These are phyloP conservation scores for Amia ocellicauda DNA, from an alignment of 2,113 vertebrate species.

Conservation along the genomic window DNA sequence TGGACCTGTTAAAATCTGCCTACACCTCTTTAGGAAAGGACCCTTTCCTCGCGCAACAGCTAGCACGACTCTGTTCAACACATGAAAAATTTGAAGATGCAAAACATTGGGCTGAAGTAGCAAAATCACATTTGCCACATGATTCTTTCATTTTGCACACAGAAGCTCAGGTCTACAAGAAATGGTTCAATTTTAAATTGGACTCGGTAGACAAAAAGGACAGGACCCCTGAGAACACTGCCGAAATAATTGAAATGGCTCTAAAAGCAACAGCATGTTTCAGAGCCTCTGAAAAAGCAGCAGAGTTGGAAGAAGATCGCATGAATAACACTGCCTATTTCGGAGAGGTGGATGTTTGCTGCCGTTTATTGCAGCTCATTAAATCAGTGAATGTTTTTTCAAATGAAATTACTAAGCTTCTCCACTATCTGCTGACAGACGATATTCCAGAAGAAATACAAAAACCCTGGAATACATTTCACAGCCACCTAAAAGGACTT, in stretches of 20 bases:
- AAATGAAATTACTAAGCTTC: constrained; percentile 36
- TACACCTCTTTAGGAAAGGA: constrained; percentile 54
- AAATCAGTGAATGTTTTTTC: constrained; percentile 45
- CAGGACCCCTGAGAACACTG: background rate
- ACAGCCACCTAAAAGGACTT: constrained; percentile 51
- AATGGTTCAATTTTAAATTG: constrained; percentile 49
- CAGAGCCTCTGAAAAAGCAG: constrained; percentile 47
- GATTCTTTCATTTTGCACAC: constrained; percentile 63
- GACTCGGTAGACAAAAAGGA: constrained; percentile 42
- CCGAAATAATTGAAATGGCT: constrained; percentile 46
- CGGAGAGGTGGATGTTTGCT: constrained; percentile 66
- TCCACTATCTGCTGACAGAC: constrained; percentile 56
- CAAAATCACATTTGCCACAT: constrained; percentile 40
- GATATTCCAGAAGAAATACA: constrained; percentile 53
- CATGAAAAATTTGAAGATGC: constrained; percentile 58
- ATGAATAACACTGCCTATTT: constrained; percentile 58
- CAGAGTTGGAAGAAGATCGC: constrained; percentile 42
- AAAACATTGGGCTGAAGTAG: constrained; percentile 44
- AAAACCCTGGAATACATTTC: constrained; percentile 49
- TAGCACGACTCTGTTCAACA: constrained; percentile 58
- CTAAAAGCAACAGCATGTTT: constrained; percentile 62
- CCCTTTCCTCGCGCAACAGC: constrained; percentile 61
- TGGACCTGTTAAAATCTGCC: constrained; percentile 53
- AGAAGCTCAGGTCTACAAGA: constrained; percentile 59
- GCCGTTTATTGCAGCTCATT: constrained; percentile 53